Evolutionary conservation across 2,888 invertebrate genomes (phyloP), one percentile per base, ranked within the genome.

Genomic region (Zaprionus lineosus): DNA sequence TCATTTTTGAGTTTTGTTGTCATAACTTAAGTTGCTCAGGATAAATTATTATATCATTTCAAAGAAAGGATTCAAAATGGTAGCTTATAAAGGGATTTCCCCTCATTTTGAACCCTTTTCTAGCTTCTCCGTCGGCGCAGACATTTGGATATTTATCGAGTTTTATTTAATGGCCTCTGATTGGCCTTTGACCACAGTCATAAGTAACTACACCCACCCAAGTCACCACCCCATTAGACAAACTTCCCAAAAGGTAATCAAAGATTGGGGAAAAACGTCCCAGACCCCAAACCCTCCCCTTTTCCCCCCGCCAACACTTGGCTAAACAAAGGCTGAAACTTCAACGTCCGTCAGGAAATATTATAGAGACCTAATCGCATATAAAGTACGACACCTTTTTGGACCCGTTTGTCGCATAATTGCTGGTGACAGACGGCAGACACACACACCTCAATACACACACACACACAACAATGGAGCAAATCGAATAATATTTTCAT

Each of bases 401-500:
- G 31, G 37, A 58, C 26, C 37, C 26, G 70, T 70, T n/a, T 83
- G 58, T 61, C 65, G 63, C 64, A 61, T 85, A 86, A 85, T 87
- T 84, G 86, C 53, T 74, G 81, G 67, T 86, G 87, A 86, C 86
- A 86, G 61, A 77, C 68, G 53, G 60, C 41, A 72, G 65, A 65
- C 61, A 59, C 39, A 51, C 31, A 41, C 48, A 33, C 53, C 44
- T 4, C 8, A 39, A 44, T 40, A 39, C 44, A 39, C 36, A 19
- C 50, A 33, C 53, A 40, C 18, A 36, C 36, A 43, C 36, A 29
- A 33, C 24, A 33, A 46, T 44, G 46, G 53, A 52, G 52, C 63
- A 74, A 74, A 84, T 84, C 79, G 82, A 85, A 86, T 79, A 87
- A 87, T 86, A 78, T 86, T 86, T 79, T 79, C 64, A 63, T 83